These are phyloP conservation scores for zebrafish (Danio rerio) DNA, from an alignment of 2,113 vertebrate genomes.

Conservation along the genomic window GRCz12tu NC_133179.1:17625501-17626000, in stretches of 20 bases:
- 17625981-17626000: not conserved
- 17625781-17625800: conserved; percentile 11
- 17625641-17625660: conserved; percentile 19
- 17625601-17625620: conserved; percentile 57
- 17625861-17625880: not conserved
- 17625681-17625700: not conserved
- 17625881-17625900: not conserved
- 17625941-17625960: too few species aligned
- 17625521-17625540: conserved; percentile 77
- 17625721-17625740: conserved; percentile 1
- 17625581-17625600: conserved; percentile 71
- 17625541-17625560: conserved; percentile 77
- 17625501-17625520: conserved; percentile 58
- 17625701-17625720: conserved; percentile 20
- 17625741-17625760: conserved; percentile 28
- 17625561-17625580: conserved; percentile 71
- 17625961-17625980: not conserved
- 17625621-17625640: conserved; percentile 46
- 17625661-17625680: not conserved
- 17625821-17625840: not conserved
- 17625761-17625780: conserved; percentile 10
- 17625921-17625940: too few species aligned
- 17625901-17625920: too few species aligned
- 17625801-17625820: not conserved
- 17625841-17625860: not conserved